Conservation (phyloP, 2,888 invertebrate species). For the Agonum fuliginosum region DNA sequence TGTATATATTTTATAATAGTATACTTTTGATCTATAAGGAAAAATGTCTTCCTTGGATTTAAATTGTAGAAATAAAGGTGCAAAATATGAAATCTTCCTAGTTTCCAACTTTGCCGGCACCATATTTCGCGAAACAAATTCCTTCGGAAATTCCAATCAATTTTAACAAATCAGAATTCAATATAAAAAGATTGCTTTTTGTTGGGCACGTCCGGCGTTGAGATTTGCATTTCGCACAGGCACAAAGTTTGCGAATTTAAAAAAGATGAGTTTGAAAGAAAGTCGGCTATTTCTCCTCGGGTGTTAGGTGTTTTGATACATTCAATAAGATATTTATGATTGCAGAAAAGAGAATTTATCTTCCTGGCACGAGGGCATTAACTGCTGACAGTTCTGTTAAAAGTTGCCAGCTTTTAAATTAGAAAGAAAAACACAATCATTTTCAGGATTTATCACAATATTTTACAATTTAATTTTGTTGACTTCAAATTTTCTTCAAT, state of each 20-base stretch:
- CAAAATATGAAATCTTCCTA: background rate
- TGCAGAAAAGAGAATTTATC: constrained; percentile 40
- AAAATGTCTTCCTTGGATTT: too few relatives aligned
- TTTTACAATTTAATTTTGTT: too few relatives aligned
- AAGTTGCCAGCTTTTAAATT: constrained; percentile 40
- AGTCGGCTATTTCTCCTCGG: constrained; percentile 10
- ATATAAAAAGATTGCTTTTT: constrained; percentile 50
- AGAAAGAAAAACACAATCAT: constrained; percentile 3
- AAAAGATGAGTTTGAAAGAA: constrained; percentile 36
- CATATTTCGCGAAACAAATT: constrained; percentile 39
- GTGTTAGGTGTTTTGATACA: constrained; percentile 25
- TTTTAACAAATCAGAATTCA: constrained; percentile 50
- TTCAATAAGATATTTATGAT: constrained; percentile 54
- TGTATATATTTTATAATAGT: too few relatives aligned
- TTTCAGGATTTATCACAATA: too few relatives aligned
- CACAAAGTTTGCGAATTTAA: constrained; percentile 47
- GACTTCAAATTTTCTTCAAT: too few relatives aligned
- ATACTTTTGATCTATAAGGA: background rate
- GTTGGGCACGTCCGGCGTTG: constrained; percentile 19
- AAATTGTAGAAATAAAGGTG: background rate
- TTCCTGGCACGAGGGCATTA: constrained; percentile 26
- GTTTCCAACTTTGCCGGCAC: background rate
- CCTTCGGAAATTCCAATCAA: constrained; percentile 43
- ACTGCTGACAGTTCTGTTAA: constrained; percentile 54
- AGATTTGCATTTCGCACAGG: constrained; percentile 40